Base-by-base conservation (phyloP, 1,140 invertebrate species). In the Kradibia gibbosae region DNA sequence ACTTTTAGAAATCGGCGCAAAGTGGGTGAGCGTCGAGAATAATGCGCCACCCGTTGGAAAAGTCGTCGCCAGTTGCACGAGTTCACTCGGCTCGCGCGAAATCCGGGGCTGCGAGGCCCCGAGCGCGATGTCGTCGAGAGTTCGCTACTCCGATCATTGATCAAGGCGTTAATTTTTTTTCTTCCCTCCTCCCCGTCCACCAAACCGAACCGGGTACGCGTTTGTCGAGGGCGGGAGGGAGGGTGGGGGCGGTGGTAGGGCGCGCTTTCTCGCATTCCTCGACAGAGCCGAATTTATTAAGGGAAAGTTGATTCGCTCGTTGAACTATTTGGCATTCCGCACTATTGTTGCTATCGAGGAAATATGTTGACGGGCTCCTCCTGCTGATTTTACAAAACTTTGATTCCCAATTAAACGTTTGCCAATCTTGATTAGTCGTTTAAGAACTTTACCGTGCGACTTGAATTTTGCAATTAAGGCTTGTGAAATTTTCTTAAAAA, bases 1-100 rank as follows among this genome's bases (percentile, higher is more conserved):
- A 87, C 84, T 84, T 84, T 82, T 85, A 84, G 84, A 85, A 88
- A 88, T 89, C 86, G 87, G 84, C 84, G 84, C 36, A 76, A 80
- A 62, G 82, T 67, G 65, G 39, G 50, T 67, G 67, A n/a, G 17
- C 57, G 60, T n/a, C 48, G 34, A 36, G 28, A 78, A 45, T 50
- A 71, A 72, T 72, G 50, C 36, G 45, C n/a, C n/a, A 39, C 25
- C n/a, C n/a, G 11, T 22, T 31, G 28, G 48, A 76, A 76, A 71
- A 74, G 72, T 22, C 36, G 0, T 39, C 36, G 15, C 62, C 11
- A 67, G 17, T 39, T 34, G 34, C 39, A 67, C 36, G 34, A 39
- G 34, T 67, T 20, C 36, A 67, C 34, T n/a, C 20, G 20, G 8
- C 4, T 67, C 62, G 20, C 20, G 11, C 62, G 11, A 10, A 3